phyloP scores from a whole-genome alignment of 2,797 vertebrate genomes.

The Pseudomugil tenellus region DNA sequence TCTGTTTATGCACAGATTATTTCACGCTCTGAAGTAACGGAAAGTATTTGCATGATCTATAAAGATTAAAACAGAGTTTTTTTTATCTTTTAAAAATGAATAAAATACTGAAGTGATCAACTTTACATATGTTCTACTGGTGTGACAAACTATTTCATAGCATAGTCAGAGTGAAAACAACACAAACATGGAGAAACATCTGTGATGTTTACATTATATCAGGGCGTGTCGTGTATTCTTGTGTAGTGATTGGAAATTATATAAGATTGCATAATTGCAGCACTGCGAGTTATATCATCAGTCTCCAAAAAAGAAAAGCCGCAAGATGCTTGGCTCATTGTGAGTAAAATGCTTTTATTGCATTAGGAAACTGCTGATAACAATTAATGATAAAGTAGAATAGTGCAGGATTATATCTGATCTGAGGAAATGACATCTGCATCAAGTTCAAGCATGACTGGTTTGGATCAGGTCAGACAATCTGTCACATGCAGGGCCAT shows the following conservation, averaged over 20 bases:
- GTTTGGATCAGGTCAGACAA: conserved; percentile 29
- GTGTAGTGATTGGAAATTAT: conserved; percentile 13
- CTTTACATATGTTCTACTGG: background rate
- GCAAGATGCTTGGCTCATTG: conserved; percentile 23
- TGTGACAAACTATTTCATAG: background rate
- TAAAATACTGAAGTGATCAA: background rate
- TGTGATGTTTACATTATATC: conserved; percentile 3
- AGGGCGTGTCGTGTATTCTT: background rate
- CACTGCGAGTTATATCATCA: conserved; percentile 32
- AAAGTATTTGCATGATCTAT: background rate
- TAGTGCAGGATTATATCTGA: conserved; percentile 45
- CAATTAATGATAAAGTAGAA: conserved; percentile 10
- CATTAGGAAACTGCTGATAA: conserved; percentile 17
- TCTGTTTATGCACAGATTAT: background rate
- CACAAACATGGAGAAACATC: background rate
- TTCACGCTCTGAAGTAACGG: background rate
- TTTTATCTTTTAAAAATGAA: background rate
- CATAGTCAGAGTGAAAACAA: background rate
- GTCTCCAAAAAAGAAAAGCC: conserved; percentile 25
- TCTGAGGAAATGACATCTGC: conserved; percentile 34
- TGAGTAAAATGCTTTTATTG: conserved; percentile 10
- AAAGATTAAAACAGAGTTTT: background rate
- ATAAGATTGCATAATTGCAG: conserved; percentile 35
- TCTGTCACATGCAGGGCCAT: conserved; percentile 25
- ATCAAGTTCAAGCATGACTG: conserved; percentile 41